Evolutionary conservation across 30 jellyfish, hydroid and myxozoan genomes (phyloP).

Genomic region (Euphysa ruthae): DNA sequence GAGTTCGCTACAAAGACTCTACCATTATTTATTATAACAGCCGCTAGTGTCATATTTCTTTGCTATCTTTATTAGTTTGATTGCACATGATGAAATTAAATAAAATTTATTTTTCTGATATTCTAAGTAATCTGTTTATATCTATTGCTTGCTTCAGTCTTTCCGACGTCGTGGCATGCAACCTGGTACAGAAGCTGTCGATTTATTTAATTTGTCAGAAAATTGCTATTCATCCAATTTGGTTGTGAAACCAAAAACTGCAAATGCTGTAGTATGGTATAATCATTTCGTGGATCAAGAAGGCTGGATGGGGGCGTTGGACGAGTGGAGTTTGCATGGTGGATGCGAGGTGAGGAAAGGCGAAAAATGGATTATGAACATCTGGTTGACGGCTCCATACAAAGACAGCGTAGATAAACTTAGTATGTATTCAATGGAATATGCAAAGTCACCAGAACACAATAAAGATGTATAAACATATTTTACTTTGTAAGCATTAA

Average conservation of each 20-base stretch:
- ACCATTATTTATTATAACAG: too few species aligned
- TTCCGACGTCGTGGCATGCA: constrained; percentile 46
- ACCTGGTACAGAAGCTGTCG: constrained; percentile 36
- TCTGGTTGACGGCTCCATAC: constrained; percentile 91
- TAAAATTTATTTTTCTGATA: too few species aligned
- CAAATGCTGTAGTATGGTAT: constrained; percentile 86
- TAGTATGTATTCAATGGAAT: constrained; percentile 44
- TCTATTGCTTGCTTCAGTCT: constrained; percentile 21
- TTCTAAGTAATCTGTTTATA: too few species aligned
- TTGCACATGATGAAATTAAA: too few species aligned
- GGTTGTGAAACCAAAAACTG: constrained; percentile 66
- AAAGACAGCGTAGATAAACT: constrained; percentile 15
- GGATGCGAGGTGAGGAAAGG: constrained; percentile 98
- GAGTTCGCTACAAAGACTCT: too few species aligned
- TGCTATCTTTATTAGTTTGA: too few species aligned
- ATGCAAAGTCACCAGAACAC: not conserved
- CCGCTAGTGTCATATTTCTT: too few species aligned
- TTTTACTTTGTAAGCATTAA: too few species aligned
- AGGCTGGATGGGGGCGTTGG: constrained; percentile 80
- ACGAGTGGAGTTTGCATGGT: constrained; percentile 74
- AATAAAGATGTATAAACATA: too few species aligned
- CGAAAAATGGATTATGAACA: constrained; percentile 89
- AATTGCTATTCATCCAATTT: constrained; percentile 72
- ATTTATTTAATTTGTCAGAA: constrained; percentile 41
- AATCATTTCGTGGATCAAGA: constrained; percentile 61